A percentile compares a stretch with the other conserved stretches of the same genome.
phyloP scores from a whole-genome alignment of 2,888 invertebrate genomes.

The Lepidochrysops patricia region DNA sequence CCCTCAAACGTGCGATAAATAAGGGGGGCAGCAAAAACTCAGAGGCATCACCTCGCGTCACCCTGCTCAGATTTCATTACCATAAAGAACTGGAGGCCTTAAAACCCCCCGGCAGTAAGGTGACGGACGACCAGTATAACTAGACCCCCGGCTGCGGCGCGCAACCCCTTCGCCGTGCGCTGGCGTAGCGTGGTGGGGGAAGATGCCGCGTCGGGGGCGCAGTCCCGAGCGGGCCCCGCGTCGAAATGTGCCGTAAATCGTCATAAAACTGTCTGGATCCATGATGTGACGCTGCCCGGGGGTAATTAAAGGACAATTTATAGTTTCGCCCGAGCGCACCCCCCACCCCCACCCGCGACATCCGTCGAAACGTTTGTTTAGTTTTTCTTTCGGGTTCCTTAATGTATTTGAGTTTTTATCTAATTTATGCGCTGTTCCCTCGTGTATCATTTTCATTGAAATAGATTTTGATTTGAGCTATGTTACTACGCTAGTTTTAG shows the following conservation, averaged over 20 bases:
- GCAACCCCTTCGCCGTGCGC: conserved; percentile 17
- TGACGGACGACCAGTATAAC: conserved; percentile 34
- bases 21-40: conserved; percentile 71
- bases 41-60: conserved; percentile 71
- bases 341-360: conserved; percentile 38
- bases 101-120: conserved; percentile 62
- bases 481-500: background rate
- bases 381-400: conserved; percentile 31
- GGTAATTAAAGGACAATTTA: conserved; percentile 76
- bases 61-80: conserved; percentile 75
- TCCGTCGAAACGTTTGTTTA: conserved; percentile 43
- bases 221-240: conserved; percentile 58
- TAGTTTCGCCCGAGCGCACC: conserved; percentile 57
- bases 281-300: conserved; percentile 80
- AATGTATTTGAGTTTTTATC: conserved; percentile 21
- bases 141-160: conserved; percentile 22
- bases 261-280: conserved; percentile 84
- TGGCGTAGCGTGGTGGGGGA: conserved; percentile 23
- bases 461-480: background rate
- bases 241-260: conserved; percentile 71
- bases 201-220: conserved; percentile 41
- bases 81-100: conserved; percentile 75
- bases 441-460: background rate
- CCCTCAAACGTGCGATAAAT: conserved; percentile 71
- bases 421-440: conserved; percentile 15